Evolutionary conservation across 1,140 invertebrate species (phyloP).

Genomic region (Drosophila sp.): DNA sequence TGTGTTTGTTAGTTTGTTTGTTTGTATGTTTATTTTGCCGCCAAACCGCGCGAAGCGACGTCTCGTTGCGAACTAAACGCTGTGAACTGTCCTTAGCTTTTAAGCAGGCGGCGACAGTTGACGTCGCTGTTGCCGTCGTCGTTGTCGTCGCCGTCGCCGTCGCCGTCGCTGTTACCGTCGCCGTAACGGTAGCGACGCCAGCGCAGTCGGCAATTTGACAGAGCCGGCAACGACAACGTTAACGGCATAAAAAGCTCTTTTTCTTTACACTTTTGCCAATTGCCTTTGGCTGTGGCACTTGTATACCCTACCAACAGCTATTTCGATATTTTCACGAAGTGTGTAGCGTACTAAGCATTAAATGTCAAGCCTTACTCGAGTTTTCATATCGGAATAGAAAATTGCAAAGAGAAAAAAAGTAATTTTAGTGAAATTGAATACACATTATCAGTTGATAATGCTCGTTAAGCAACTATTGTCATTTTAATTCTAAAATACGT

Average conservation of each 20-base stretch:
- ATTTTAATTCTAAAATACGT: no score
- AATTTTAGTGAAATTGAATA: no score
- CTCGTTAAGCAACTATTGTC: no score
- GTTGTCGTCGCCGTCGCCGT: conserved; percentile 44
- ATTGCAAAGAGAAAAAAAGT: no score
- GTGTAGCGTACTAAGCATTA: no score
- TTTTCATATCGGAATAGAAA: no score
- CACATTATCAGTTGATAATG: no score
- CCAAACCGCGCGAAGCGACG: conserved; percentile 69
- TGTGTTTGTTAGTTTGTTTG: conserved; percentile 2
- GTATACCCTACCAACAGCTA: no score
- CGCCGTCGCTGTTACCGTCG: neutral
- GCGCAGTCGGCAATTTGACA: conserved; percentile 35
- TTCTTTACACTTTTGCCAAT: conserved; percentile 8
- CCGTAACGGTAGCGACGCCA: conserved; percentile 48
- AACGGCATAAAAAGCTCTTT: conserved; percentile 43
- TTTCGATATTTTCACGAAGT: no score
- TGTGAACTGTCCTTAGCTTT: conserved; percentile 78
- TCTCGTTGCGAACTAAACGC: conserved; percentile 72
- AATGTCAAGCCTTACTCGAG: no score
- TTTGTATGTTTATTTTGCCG: conserved; percentile 27
- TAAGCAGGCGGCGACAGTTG: conserved; percentile 49
- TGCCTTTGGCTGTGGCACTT: neutral
- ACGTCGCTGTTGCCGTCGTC: neutral
- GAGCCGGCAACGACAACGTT: no score